phyloP scores from a whole-genome alignment of 2,888 invertebrate species.

The Megamerina dolium region DNA sequence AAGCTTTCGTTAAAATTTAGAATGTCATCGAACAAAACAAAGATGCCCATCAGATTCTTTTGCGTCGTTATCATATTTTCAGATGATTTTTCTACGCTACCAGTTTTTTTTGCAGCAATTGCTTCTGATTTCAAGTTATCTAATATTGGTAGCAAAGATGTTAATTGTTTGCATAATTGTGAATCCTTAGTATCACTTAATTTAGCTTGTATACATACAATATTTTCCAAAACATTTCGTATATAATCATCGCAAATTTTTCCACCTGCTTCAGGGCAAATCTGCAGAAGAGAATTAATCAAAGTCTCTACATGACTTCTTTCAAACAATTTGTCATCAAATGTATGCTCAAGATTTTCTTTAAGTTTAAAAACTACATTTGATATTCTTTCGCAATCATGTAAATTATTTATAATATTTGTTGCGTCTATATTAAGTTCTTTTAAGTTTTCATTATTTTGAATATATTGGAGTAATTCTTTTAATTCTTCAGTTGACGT shows the following conservation, averaged over 20 bases:
- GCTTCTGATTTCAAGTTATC: neutral
- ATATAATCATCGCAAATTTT: too few species aligned
- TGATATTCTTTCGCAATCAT: slow-evolving; percentile 20
- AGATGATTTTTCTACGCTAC: neutral
- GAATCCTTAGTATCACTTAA: neutral
- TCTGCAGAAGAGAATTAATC: slow-evolving; percentile 15
- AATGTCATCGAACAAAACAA: slow-evolving; percentile 35
- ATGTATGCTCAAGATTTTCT: slow-evolving; percentile 42
- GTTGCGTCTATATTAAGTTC: slow-evolving; percentile 11
- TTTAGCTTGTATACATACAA: neutral
- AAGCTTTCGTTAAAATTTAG: neutral
- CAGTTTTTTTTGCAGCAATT: neutral
- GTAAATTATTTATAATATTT: slow-evolving; percentile 19
- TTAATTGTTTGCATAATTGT: neutral
- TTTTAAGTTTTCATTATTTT: slow-evolving; percentile 6
- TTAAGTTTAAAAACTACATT: slow-evolving; percentile 35
- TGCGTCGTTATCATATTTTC: slow-evolving; percentile 27
- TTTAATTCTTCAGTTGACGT: neutral
- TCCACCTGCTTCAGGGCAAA: slow-evolving; percentile 12
- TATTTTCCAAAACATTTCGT: neutral
- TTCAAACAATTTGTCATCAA: too few species aligned
- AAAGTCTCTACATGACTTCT: too few species aligned
- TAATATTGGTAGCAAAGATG: neutral
- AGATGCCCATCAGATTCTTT: slow-evolving; percentile 38
- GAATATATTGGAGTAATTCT: neutral